Evolutionary conservation across 1,140 invertebrate species (phyloP), one percentile per base, ranked within the genome.

Genomic region (Drosophila setifemur): DNA sequence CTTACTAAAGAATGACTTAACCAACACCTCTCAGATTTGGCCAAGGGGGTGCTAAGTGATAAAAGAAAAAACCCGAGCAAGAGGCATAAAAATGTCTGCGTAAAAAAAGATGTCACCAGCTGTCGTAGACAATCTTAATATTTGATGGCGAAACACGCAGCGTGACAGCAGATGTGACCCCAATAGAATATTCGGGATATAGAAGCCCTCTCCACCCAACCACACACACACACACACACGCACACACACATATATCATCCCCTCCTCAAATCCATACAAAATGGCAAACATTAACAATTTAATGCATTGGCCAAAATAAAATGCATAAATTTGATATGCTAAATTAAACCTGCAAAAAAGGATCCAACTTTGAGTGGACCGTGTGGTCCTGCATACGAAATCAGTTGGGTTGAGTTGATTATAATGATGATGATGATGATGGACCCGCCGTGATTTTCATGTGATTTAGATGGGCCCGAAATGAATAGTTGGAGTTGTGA

Each of bases 41-140:
- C 16, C 39, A 58, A 70, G 44, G 50, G 67, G n/a, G 44, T 70
- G 67, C 5, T 11, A 70, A 60, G 44, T 26, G 37, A 63, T 50
- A 75, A 55, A 67, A 33, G 12, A 45, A 29, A 66, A 75, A 28
- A 43, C 11, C 4, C 44, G 19, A 25, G 25, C 11, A 37, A 37
- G 47, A 21, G 33, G 40, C 42, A 61, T 40, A 53, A 63, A 73
- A 72, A 71, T 43, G 55, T 52, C 25, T 75, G 53, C 48, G 50
- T 21, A 25, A 39, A 48, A n/a, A 60, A 77, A 73, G 48, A 49
- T 73, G 81, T 66, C 61, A 73, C 58, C 81, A 86, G 61, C 81
- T 86, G 81, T 71, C 76, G 47, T 57, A 45, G 61, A 47, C 76
- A 86, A 81, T 87, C 76, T 86, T 86, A 86, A 86, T 86, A 86